A percentile compares a stretch with the other conserved stretches of the same genome.
phyloP scores from a whole-genome alignment of 2,797 vertebrate species.

The Adelosebastes latens region DNA sequence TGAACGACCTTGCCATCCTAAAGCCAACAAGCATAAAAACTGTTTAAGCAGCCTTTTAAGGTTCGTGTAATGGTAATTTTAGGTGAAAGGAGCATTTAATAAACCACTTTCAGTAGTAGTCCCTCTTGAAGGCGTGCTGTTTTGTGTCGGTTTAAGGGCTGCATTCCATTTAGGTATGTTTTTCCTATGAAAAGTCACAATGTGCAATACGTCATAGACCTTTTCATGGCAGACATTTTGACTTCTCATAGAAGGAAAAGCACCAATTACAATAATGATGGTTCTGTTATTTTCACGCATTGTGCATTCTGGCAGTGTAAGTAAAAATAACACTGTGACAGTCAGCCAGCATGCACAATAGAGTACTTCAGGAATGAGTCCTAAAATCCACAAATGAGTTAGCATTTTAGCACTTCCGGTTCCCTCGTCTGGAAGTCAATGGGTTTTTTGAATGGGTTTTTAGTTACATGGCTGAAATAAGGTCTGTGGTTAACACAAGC shows the following conservation, averaged over 20 bases:
- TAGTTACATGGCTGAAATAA: no score
- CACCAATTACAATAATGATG: not conserved
- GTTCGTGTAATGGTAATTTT: not conserved
- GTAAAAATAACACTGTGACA: not conserved
- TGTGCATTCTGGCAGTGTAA: not conserved
- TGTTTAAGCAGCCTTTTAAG: not conserved
- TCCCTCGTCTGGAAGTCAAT: no score
- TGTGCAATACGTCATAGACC: not conserved
- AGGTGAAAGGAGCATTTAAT: not conserved
- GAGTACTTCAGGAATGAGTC: not conserved
- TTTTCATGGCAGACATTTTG: not conserved
- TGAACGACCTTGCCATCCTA: not conserved
- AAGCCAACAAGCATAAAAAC: not conserved
- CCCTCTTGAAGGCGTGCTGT: not conserved
- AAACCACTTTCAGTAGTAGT: not conserved
- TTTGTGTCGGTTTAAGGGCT: not conserved
- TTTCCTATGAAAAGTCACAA: not conserved
- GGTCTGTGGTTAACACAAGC: no score
- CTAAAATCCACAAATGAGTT: not conserved
- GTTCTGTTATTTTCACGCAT: not conserved
- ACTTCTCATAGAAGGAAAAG: not conserved
- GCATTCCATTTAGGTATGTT: not conserved
- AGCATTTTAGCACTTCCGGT: no score
- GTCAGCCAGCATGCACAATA: not conserved
- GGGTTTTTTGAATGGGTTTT: no score